Evolutionary conservation across 2,797 vertebrate species (phyloP).

Genomic region (Malurus leucopterus): DNA sequence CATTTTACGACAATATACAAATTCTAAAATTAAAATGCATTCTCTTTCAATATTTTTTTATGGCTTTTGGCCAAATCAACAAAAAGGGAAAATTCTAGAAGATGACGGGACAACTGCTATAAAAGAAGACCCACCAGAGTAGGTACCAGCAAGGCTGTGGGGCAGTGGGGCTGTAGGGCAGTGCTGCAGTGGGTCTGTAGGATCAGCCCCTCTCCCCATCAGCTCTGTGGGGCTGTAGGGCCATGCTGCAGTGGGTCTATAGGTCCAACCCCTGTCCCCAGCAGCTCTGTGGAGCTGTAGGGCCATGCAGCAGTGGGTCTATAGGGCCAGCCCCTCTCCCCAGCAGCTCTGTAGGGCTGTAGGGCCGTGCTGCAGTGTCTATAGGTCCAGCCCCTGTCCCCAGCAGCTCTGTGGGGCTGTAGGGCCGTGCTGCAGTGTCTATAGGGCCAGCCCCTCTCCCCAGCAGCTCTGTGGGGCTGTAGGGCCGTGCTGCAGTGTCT

Average conservation of each 20-base stretch:
- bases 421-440: too few species aligned
- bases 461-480: too few species aligned
- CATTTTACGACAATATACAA: background rate
- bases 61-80: background rate
- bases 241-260: background rate
- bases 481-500: too few species aligned
- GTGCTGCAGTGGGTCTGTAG: background rate
- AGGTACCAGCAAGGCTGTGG: background rate
- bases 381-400: too few species aligned
- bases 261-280: background rate
- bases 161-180: too few species aligned
- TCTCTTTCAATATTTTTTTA: background rate
- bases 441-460: too few species aligned
- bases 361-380: too few species aligned
- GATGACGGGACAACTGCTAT: background rate
- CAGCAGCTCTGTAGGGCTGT: too few species aligned
- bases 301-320: too few species aligned
- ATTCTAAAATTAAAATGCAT: background rate
- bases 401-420: too few species aligned
- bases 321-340: too few species aligned
- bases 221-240: too few species aligned
- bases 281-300: background rate
- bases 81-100: background rate
- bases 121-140: background rate
- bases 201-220: background rate